Percentiles rank a stretch among this genome's conserved stretches.
phyloP scores from a whole-genome alignment of 2,113 vertebrate genomes.

The Mus pahari region DNA sequence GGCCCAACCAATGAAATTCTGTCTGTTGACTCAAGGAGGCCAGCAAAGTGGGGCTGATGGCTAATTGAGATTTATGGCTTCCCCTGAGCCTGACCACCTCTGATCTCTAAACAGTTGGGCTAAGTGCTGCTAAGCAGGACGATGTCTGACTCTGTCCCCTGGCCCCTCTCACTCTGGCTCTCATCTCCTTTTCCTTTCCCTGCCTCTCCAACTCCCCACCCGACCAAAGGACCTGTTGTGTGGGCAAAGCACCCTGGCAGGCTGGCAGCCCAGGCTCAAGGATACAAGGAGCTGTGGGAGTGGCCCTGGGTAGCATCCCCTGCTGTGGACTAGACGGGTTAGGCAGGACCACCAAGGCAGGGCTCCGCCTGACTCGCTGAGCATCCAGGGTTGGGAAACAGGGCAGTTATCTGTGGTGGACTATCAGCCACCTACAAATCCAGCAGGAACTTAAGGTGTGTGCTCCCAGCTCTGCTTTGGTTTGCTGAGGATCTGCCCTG shows the following conservation, averaged over 20 bases:
- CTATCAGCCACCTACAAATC: accelerated
- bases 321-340: neutral
- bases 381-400: neutral
- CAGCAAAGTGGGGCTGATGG: conserved; percentile 84
- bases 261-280: no score
- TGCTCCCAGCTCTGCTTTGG: neutral
- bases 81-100: conserved; percentile 87
- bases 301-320: neutral
- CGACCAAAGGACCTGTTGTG: neutral
- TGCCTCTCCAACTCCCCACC: no score
- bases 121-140: conserved; percentile 84
- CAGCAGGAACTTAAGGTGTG: neutral
- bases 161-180: neutral
- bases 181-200: neutral
- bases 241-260: neutral
- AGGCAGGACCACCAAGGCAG: neutral
- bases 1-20: conserved; percentile 86
- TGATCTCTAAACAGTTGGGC: conserved; percentile 84
- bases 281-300: neutral
- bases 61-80: conserved; percentile 88
- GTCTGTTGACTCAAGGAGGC: conserved; percentile 88
- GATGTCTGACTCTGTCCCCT: conserved; percentile 32
- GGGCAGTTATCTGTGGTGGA: no score
- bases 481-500: neutral
- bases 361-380: neutral